Conservation (phyloP, 2,113 vertebrate genomes). For the Raja brachyura region DNA sequence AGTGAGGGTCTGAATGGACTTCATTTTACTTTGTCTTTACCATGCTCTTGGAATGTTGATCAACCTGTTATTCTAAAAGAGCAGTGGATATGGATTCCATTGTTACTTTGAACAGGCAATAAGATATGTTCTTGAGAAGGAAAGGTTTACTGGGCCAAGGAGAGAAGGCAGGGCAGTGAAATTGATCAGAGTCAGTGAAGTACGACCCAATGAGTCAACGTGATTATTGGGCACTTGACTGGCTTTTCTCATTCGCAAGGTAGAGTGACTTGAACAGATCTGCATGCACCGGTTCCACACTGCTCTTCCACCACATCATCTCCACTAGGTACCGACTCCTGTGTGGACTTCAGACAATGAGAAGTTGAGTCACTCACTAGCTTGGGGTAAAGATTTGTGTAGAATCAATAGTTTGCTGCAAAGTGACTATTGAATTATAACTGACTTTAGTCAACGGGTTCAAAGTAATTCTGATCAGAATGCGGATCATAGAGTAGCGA, state of each 20-base stretch:
- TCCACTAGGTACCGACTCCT: not conserved
- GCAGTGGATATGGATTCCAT: not conserved
- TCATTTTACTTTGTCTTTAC: not conserved
- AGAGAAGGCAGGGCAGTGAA: not conserved
- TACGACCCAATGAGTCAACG: not conserved
- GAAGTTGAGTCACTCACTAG: not conserved
- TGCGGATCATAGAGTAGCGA: too few species aligned
- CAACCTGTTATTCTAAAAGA: not conserved
- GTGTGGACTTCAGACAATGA: not conserved
- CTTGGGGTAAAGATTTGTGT: not conserved
- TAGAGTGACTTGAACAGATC: too few species aligned
- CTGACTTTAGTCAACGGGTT: not conserved
- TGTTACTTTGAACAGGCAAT: not conserved
- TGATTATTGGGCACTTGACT: not conserved
- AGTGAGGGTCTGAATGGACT: not conserved
- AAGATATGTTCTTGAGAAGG: not conserved
- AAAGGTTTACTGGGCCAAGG: not conserved
- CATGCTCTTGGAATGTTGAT: not conserved
- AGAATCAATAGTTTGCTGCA: not conserved
- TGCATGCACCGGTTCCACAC: too few species aligned
- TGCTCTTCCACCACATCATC: too few species aligned
- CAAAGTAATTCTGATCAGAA: not conserved
- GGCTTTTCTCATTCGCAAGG: not conserved
- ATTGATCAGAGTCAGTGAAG: not conserved
- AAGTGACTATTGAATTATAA: not conserved